Conservation (phyloP, 2,888 invertebrate species). For the Melieria crassipennis region DNA sequence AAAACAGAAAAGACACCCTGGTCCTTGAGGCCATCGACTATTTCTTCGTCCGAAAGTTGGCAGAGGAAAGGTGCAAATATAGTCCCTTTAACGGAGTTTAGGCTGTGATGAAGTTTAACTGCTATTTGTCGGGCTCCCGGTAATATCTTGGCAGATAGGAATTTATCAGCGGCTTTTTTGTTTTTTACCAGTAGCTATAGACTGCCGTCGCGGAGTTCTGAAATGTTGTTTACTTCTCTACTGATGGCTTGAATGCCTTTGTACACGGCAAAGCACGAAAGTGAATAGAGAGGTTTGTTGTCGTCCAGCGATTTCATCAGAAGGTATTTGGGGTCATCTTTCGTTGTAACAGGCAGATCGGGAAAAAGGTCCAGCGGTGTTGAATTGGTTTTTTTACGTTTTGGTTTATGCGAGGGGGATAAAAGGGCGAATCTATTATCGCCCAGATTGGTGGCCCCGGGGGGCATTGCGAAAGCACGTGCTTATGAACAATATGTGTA, state of each 20-base stretch:
- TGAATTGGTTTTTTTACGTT: too few species aligned
- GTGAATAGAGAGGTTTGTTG: not conserved
- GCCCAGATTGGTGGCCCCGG: too few species aligned
- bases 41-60: conserved; percentile 7
- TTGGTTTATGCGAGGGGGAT: too few species aligned
- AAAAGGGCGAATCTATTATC: too few species aligned
- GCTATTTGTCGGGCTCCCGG: not conserved
- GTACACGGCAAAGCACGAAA: conserved; percentile 8
- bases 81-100: conserved; percentile 10
- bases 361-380: too few species aligned
- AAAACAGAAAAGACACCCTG: not conserved
- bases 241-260: not conserved
- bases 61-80: conserved; percentile 15
- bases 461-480: too few species aligned
- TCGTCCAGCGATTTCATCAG: too few species aligned
- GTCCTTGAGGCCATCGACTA: conserved; percentile 5
- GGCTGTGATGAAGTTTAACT: not conserved
- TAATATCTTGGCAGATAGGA: not conserved
- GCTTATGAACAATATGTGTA: too few species aligned
- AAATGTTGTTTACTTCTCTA: not conserved
- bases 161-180: conserved; percentile 1
- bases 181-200: conserved; percentile 1
- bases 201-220: not conserved
- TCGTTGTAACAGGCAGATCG: too few species aligned
- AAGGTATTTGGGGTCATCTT: too few species aligned